Percentiles rank a stretch among this genome's conserved stretches.
phyloP scores from a whole-genome alignment of 2,888 invertebrate species.

The Congeria kusceri region DNA sequence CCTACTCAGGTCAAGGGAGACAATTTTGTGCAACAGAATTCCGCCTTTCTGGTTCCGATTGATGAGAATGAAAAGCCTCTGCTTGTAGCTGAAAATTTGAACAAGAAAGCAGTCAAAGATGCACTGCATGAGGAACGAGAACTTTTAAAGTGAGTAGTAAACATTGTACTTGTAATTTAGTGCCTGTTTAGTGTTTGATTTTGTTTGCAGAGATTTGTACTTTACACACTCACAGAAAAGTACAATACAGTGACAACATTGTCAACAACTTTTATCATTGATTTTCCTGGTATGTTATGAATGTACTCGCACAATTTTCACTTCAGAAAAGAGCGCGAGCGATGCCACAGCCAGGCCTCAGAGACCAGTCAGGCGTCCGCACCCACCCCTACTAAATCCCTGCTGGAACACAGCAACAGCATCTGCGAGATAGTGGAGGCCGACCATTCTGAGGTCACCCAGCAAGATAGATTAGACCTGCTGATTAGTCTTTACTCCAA shows the following conservation, averaged over 20 bases:
- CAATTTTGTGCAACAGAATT: constrained; percentile 60
- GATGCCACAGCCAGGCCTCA: constrained; percentile 22
- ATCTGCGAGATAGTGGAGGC: constrained; percentile 67
- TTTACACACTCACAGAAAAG: too few relatives aligned
- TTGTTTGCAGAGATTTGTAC: too few relatives aligned
- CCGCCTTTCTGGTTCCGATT: constrained; percentile 66
- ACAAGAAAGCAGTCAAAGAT: constrained; percentile 6
- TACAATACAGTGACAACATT: too few relatives aligned
- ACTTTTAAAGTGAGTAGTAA: constrained; percentile 64
- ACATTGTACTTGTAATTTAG: too few relatives aligned
- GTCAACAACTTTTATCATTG: too few relatives aligned
- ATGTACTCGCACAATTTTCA: too few relatives aligned
- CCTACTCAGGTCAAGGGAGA: constrained; percentile 65
- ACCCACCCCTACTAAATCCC: constrained; percentile 69
- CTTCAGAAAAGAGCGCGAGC: constrained; percentile 65
- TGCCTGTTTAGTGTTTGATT: too few relatives aligned
- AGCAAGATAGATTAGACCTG: constrained; percentile 87
- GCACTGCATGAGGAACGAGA: constrained; percentile 61
- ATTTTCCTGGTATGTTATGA: too few relatives aligned
- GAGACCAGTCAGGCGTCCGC: constrained; percentile 23
- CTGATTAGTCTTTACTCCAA: constrained; percentile 88
- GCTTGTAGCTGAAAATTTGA: neutral
- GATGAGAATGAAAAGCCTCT: constrained; percentile 39
- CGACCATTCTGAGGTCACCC: constrained; percentile 85
- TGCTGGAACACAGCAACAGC: constrained; percentile 63